phyloP scores from a whole-genome alignment of 2,113 vertebrate genomes.

The Alces alces region DNA sequence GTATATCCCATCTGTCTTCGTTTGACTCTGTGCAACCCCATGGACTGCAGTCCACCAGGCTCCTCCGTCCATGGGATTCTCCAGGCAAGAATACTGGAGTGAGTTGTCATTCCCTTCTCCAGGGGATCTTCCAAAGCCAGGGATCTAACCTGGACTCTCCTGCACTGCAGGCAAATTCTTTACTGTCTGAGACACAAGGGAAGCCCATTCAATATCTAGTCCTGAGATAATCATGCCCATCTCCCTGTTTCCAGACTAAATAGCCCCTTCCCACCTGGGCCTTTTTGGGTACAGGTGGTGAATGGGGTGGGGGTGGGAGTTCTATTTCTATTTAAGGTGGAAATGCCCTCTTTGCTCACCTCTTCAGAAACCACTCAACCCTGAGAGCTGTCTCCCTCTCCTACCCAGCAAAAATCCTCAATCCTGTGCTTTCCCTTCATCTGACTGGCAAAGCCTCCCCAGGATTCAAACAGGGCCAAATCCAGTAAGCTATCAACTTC shows the following conservation, averaged over 20 bases:
- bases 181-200: not conserved
- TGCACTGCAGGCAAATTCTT: not conserved
- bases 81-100: not conserved
- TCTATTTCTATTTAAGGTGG: constrained; percentile 11
- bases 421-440: not conserved
- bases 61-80: not conserved
- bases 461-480: constrained; percentile 15
- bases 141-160: not conserved
- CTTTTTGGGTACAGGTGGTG: not conserved
- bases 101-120: not conserved
- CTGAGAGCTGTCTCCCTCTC: not conserved
- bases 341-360: not conserved
- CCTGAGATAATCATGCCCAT: constrained; percentile 4
- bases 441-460: not conserved
- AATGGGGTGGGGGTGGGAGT: not conserved
- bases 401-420: not conserved
- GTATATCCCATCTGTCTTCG: not conserved
- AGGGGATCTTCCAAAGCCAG: not conserved
- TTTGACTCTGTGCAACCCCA: not conserved
- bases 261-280: not conserved
- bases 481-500: not conserved
- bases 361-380: constrained; percentile 14
- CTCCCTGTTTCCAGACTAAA: constrained; percentile 11
- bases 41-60: not conserved
- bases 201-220: not conserved